phyloP scores from a whole-genome alignment of 2,888 invertebrate species.

The Hemicrepidius hirtus region DNA sequence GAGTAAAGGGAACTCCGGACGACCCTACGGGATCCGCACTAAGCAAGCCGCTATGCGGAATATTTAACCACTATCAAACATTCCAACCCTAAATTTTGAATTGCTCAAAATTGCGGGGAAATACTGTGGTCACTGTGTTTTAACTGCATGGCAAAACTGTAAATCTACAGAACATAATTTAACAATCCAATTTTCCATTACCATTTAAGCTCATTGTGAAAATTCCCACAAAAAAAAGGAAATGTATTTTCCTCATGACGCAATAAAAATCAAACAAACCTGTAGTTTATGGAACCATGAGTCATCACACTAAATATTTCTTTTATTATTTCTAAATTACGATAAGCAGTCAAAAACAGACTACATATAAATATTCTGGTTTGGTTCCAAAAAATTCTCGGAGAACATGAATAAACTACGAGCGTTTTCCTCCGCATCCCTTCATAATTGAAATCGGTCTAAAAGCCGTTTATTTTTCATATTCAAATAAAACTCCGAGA shows the following conservation, averaged over 20 bases:
- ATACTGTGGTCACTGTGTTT: slow-evolving; percentile 18
- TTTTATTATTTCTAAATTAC: too few species aligned
- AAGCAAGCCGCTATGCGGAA: slow-evolving; percentile 28
- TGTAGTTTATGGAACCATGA: too few species aligned
- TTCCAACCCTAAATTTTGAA: slow-evolving; percentile 33
- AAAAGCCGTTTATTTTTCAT: slow-evolving; percentile 20
- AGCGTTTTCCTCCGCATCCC: neutral
- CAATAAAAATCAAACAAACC: too few species aligned
- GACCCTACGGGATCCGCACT: slow-evolving; percentile 2
- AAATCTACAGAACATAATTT: too few species aligned
- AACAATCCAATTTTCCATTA: too few species aligned
- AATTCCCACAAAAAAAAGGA: too few species aligned
- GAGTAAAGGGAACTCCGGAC: slow-evolving; percentile 26
- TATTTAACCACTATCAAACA: slow-evolving; percentile 17
- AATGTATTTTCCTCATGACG: too few species aligned
- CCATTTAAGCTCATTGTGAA: too few species aligned
- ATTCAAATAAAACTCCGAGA: slow-evolving; percentile 38
- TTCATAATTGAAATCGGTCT: neutral
- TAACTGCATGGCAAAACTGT: neutral
- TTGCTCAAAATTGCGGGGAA: slow-evolving; percentile 30
- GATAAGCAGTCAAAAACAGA: too few species aligned
- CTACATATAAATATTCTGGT: too few species aligned
- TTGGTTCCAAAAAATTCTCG: too few species aligned
- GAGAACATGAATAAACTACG: slow-evolving; percentile 4
- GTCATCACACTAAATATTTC: too few species aligned